Evolutionary conservation across 2,797 vertebrate species (phyloP).

Genomic region (Paramormyrops hopkinsi): DNA sequence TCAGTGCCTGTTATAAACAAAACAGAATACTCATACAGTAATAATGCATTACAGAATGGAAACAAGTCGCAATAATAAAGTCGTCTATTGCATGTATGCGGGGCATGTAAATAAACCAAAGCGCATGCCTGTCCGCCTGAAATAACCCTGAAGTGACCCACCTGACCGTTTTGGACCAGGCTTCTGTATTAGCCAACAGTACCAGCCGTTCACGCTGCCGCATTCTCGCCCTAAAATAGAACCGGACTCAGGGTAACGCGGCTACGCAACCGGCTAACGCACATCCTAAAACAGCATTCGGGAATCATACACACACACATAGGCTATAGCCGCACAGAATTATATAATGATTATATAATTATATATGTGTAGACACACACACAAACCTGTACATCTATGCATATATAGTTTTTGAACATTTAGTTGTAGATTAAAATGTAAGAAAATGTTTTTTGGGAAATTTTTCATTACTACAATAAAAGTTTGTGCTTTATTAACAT

Average conservation of each 20-base stretch:
- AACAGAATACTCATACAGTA: not conserved
- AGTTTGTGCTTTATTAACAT: not conserved
- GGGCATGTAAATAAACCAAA: slow-evolving; percentile 16
- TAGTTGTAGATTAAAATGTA: not conserved
- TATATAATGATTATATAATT: not conserved
- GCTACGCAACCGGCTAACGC: slow-evolving; percentile 14
- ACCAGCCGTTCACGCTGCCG: slow-evolving; percentile 29
- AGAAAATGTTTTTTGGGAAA: not conserved
- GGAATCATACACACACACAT: not conserved
- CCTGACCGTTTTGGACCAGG: slow-evolving; percentile 34
- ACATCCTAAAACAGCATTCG: not conserved
- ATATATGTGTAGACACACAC: not conserved
- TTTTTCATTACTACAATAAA: not conserved
- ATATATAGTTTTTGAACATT: not conserved
- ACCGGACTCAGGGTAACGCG: slow-evolving; percentile 28
- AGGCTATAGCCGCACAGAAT: not conserved
- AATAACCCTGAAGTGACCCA: slow-evolving; percentile 34
- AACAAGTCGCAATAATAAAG: not conserved
- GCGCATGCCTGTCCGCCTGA: slow-evolving; percentile 25
- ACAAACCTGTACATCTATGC: not conserved
- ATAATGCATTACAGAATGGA: slow-evolving; percentile 3
- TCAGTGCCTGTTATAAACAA: slow-evolving; percentile 1
- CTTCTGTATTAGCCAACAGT: slow-evolving; percentile 38
- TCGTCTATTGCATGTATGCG: not conserved
- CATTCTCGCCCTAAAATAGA: slow-evolving; percentile 37